Evolutionary conservation across 2,113 vertebrate genomes (phyloP).

Genomic region (Anoura caudifer): DNA sequence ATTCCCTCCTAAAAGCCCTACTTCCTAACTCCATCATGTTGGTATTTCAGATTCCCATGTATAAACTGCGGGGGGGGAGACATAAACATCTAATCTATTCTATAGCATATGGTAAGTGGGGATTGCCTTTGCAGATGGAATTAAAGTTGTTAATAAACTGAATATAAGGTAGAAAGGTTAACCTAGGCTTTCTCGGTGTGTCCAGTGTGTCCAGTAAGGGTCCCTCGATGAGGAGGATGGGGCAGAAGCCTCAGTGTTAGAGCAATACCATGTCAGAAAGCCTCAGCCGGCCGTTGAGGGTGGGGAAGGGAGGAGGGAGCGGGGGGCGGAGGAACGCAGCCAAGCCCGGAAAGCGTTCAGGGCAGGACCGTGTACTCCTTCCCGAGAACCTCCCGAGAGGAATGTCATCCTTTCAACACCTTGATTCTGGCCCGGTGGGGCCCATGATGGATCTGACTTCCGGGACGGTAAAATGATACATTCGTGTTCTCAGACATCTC

Average conservation of each 20-base stretch:
- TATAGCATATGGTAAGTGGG: not conserved
- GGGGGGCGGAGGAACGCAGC: too few relatives aligned
- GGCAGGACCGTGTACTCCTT: too few relatives aligned
- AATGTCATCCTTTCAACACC: rapidly evolving
- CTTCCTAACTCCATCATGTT: too few relatives aligned
- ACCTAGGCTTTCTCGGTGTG: not conserved
- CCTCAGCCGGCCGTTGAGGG: not conserved
- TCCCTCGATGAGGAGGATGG: not conserved
- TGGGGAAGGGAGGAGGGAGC: too few relatives aligned
- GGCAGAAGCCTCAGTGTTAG: rapidly evolving
- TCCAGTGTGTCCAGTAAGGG: not conserved
- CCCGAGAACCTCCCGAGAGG: not conserved
- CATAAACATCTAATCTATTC: not conserved
- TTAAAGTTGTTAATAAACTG: not conserved
- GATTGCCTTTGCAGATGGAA: not conserved
- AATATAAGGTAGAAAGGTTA: not conserved
- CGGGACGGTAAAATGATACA: too few relatives aligned
- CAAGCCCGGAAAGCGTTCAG: too few relatives aligned
- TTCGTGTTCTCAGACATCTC: not conserved
- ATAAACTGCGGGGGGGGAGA: too few relatives aligned
- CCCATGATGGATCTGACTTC: not conserved
- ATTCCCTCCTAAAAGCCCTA: not conserved
- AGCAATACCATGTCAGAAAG: not conserved
- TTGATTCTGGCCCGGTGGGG: not conserved
- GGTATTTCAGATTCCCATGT: not conserved